phyloP scores from a whole-genome alignment of 2,113 vertebrate genomes.

The Nerophis ophidion region DNA sequence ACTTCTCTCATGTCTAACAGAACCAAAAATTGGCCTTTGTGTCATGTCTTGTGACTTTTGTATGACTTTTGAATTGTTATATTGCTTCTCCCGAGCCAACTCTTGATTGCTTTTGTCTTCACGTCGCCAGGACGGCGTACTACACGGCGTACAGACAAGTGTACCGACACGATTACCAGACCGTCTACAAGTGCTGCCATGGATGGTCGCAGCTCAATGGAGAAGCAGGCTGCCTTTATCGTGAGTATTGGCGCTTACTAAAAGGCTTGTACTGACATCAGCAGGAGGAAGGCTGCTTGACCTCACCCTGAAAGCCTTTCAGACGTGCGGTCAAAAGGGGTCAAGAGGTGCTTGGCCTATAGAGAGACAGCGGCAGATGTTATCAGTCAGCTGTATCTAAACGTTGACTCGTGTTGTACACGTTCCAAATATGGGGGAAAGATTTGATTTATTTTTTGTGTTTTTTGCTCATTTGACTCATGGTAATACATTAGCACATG shows the following conservation, averaged over 20 bases:
- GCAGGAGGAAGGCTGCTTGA: slow-evolving; percentile 12
- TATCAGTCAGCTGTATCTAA: slow-evolving; percentile 25
- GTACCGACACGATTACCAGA: slow-evolving; percentile 72
- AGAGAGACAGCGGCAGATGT: slow-evolving; percentile 42
- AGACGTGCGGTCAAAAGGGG: slow-evolving; percentile 34
- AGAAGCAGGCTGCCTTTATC: slow-evolving; percentile 79
- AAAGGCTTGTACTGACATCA: slow-evolving; percentile 14
- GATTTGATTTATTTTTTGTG: too few relatives aligned
- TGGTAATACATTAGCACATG: too few relatives aligned
- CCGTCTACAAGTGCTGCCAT: slow-evolving; percentile 77
- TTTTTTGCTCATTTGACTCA: too few relatives aligned
- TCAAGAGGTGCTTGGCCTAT: slow-evolving; percentile 39
- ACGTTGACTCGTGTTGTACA: too few relatives aligned
- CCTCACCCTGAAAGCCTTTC: slow-evolving; percentile 21
- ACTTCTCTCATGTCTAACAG: too few relatives aligned
- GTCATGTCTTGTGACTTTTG: neutral
- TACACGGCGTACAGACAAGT: slow-evolving; percentile 79
- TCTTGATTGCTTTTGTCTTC: slow-evolving; percentile 13
- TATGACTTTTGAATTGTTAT: neutral
- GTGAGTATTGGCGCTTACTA: slow-evolving; percentile 73
- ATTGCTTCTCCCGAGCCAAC: too few relatives aligned
- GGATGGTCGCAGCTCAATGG: slow-evolving; percentile 82
- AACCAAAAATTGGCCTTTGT: neutral
- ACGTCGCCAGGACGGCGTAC: slow-evolving; percentile 75
- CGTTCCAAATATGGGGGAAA: too few relatives aligned